Base-by-base conservation (phyloP, 2,888 invertebrate species). In the Trachelus iudaicus region DNA sequence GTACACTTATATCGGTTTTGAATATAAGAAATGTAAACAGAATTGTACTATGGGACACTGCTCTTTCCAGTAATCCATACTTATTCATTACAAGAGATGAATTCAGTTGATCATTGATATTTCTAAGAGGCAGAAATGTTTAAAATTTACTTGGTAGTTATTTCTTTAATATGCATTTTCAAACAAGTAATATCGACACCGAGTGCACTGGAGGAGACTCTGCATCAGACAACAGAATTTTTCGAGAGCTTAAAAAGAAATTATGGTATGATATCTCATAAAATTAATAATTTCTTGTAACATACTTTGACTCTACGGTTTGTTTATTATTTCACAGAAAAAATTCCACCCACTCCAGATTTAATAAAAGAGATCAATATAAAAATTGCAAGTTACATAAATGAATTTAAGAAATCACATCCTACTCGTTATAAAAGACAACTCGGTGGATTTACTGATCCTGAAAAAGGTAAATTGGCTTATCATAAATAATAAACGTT, bases 221-320 rank as follows among this genome's bases (percentile, higher is more conserved):
- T 88, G 11, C 69, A 80, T n/a, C 37, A 69, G n/a, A 82, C 85
- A 23, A 81, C 79, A 9, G 73, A 80, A 56, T 85, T 85, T 76
- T 86, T 86, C 35, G 79, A 83, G 40, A 77, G 83, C 77, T 78
- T 88, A 30, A 84, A 79, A 75, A 73, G 35, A 6, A 56, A 85
- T 30, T 80, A 86, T 69, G 87, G 88, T 88, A 85, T 37, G 75
- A 79, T 31, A 56, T 40, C 23, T 23, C 1, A 40, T 40, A 40
- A 23, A 15, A 40, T 56, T 56, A 9, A 56, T 56, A 56, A 9
- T 56, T 56, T 9, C 2, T 56, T 23, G 6, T 15, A 23, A 23
- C 0, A 56, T 23, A 56, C 56, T 23, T 56, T 23, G 23, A 56
- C 9, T 56, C 9, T 9, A 56, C 15, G 15, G 15, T 15, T 68